These are phyloP conservation scores for Microctonus brassicae DNA, from an alignment of 2,888 invertebrate species.

Conservation along the genomic window DNA sequence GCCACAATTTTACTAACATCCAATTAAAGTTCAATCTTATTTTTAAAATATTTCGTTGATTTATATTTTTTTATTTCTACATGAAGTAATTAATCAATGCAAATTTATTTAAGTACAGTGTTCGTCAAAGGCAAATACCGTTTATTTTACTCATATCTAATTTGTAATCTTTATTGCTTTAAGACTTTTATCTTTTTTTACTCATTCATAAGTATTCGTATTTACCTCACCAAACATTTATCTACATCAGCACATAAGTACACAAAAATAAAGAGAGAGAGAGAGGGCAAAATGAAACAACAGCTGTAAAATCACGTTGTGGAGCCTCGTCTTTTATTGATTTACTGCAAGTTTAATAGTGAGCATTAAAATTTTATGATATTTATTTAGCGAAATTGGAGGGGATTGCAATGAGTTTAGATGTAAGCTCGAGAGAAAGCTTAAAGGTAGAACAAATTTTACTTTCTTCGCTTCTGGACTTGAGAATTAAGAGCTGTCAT, in stretches of 20 bases:
- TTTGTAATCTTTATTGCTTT: too few species aligned
- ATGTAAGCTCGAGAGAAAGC: background rate
- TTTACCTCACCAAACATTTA: background rate
- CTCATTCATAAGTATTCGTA: background rate
- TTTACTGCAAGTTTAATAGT: conserved; percentile 29
- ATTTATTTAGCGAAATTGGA: conserved; percentile 38
- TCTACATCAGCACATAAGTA: background rate
- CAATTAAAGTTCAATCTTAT: too few species aligned
- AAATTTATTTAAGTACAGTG: too few species aligned
- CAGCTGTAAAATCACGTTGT: background rate
- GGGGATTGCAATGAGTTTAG: background rate
- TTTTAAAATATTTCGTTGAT: too few species aligned
- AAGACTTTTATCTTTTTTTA: background rate
- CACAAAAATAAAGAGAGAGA: background rate
- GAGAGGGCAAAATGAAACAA: background rate
- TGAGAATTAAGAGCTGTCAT: conserved; percentile 30
- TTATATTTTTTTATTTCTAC: too few species aligned
- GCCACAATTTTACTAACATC: too few species aligned
- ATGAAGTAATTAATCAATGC: too few species aligned
- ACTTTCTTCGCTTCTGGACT: conserved; percentile 8
- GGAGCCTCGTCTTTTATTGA: conserved; percentile 22
- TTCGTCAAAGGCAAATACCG: too few species aligned
- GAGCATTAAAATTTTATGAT: conserved; percentile 37
- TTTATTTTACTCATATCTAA: too few species aligned
- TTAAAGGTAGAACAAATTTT: conserved; percentile 19